Evolutionary conservation across 1,140 invertebrate genomes (phyloP), one percentile per base, ranked within the genome.

Genomic region (Drosophila virilis): DNA sequence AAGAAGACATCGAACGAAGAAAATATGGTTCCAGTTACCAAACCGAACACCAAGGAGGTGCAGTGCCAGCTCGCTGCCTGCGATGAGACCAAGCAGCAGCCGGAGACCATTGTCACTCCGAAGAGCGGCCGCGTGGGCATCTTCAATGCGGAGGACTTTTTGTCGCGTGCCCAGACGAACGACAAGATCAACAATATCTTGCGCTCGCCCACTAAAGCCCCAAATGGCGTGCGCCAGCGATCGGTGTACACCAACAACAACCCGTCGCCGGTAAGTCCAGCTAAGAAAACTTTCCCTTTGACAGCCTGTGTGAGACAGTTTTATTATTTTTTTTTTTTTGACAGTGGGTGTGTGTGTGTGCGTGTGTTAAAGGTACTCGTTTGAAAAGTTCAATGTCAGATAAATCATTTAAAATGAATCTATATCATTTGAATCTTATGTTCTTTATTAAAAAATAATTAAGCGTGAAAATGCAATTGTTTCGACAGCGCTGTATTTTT

Each of bases 131-230:
- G 86, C 12, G 81, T 90, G 28, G 85, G 86, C 37, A 90, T 90
- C 22, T 91, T 90, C 52, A 91, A 91, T 48, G 91, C 86, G 0
- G 90, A 91, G 46, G 90, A 91, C 46, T 90, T 91, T 60, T 9
- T 91, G 38, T 85, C 86, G 6, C 90, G 90, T 38, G 86, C 84
- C 17, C 91, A 91, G 59, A 77, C 79, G 61, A 91, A 91, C 35
- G 88, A 91, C 48, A 92, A 92, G 82, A 92, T 91, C 42, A 92
- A 92, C 59, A 88, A 92, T 65, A 90, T 92, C 40, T 51, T 92
- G 35, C 83, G 88, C 22, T 92, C 91, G 38, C 91, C 91, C 6
- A 88, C 85, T 9, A 91, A 91, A 59, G 60, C 82, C 4, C 38
- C 76, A 4, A 91, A 88, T 9, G 83, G 91, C 0, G 80, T 91